Evolutionary conservation across 23 tunicate genomes (phyloP), one percentile per base, ranked within the genome.

Genomic region (Halocynthia aurantium): DNA sequence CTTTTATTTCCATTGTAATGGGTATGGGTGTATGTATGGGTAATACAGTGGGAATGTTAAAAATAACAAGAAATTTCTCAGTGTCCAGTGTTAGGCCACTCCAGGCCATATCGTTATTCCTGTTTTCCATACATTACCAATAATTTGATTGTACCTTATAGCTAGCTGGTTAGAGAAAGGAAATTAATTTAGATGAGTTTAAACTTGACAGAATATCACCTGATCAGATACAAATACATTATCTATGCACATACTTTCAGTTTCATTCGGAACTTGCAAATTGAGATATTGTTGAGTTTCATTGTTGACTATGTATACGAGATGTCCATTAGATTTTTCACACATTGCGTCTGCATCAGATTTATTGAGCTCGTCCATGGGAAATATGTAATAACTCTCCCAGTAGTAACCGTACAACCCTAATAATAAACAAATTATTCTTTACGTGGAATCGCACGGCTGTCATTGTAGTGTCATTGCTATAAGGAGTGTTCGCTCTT

Each of bases 231-330:
- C 44, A 31, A 0, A 31, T 31, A 4, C 44, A 31, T 31, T 1
- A 31, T 31, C 44, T 31, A 31, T 31, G 44, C 4, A 31, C 44
- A 31, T 31, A 31, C 44, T 31, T 31, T 31, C 44, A 0, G 44
- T 31, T 31, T 58, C 63, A 58, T 58, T n/a, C 63, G 63, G 22
- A 49, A 53, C 50, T 15, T 22, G 55, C 22, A 5, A n/a, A 49
- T 74, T 56, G 9, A 74, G 31, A 74, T 51, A 74, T 53, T 74
- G 10, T 12, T 74, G 65, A 10, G 56, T 22, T 54, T 22, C 56
- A 7, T 74, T 64, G 57, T 19, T 6, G 17, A 64, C 56, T 13
- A 74, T 15, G 63, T 74, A 74, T 7, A 74, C 78, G 22, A 74
- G 78, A 74, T 74, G 65, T 7, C 78, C 78, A 55, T 53, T 22